Percentiles rank a stretch among this genome's conserved stretches.
Conservation (phyloP, 2,113 vertebrate genomes). For the Psilopsiagon aymara region DNA sequence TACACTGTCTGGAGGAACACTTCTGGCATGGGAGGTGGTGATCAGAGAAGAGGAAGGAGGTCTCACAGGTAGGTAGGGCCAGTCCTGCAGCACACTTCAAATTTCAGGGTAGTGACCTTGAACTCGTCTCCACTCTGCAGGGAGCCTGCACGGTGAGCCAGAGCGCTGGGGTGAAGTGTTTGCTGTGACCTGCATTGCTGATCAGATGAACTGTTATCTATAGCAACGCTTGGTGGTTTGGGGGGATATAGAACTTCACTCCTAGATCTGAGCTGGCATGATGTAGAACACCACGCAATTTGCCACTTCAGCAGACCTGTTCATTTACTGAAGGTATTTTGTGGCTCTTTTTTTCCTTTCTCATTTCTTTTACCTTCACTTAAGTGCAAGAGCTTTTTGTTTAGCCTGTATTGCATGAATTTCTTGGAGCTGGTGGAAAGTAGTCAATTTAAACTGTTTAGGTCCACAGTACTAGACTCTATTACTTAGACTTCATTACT, state of each 20-base stretch:
- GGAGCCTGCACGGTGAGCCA: not conserved
- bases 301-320: not conserved
- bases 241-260: not conserved
- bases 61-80: not conserved
- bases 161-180: slow-evolving; percentile 22
- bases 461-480: not conserved
- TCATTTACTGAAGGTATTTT: not conserved
- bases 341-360: accelerated
- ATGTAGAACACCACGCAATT: accelerated
- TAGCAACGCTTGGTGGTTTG: not conserved
- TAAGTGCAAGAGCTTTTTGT: not conserved
- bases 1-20: not conserved
- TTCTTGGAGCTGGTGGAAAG: not conserved
- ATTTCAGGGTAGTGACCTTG: slow-evolving; percentile 38
- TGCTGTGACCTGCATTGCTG: slow-evolving; percentile 40
- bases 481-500: not conserved
- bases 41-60: not conserved
- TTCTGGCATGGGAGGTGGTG: not conserved
- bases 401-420: not conserved
- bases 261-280: not conserved
- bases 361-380: not conserved
- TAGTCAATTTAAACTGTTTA: not conserved
- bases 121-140: not conserved
- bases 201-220: slow-evolving; percentile 23
- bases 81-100: not conserved